Conservation (phyloP, 2,113 vertebrate genomes). For the Clarias magur region DNA sequence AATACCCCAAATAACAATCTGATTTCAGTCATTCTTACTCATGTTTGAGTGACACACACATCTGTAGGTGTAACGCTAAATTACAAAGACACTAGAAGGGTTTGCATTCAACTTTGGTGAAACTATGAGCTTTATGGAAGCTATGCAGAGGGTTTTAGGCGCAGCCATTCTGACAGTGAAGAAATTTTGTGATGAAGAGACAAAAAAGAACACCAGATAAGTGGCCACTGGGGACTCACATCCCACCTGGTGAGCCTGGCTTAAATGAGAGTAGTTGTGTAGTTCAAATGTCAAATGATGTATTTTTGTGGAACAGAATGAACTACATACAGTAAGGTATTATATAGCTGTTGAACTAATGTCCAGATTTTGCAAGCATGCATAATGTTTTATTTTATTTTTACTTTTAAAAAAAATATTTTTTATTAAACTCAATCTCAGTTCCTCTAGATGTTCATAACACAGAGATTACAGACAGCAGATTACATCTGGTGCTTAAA, state of each 20-base stretch:
- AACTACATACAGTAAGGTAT: neutral
- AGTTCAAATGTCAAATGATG: neutral
- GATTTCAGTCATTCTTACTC: neutral
- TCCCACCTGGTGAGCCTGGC: neutral
- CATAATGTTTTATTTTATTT: neutral
- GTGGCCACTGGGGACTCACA: neutral
- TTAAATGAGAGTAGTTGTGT: neutral
- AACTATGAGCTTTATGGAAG: neutral
- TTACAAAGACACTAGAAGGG: neutral
- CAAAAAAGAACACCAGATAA: neutral
- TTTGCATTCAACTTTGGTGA: neutral
- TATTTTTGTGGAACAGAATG: neutral
- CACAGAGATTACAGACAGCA: neutral
- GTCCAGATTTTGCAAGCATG: neutral
- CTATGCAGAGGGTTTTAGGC: neutral
- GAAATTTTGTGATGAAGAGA: neutral
- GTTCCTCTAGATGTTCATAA: neutral
- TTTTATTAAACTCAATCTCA: neutral
- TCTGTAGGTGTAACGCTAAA: neutral
- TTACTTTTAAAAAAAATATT: neutral
- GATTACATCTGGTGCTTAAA: neutral
- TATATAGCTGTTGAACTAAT: neutral
- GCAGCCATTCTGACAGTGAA: neutral
- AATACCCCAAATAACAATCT: neutral
- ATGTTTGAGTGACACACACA: neutral